A percentile compares a stretch with the other conserved stretches of the same genome.
These are phyloP conservation scores for Ostrea edulis DNA, from an alignment of 1,140 invertebrate species.

Conservation along the genomic window DNA sequence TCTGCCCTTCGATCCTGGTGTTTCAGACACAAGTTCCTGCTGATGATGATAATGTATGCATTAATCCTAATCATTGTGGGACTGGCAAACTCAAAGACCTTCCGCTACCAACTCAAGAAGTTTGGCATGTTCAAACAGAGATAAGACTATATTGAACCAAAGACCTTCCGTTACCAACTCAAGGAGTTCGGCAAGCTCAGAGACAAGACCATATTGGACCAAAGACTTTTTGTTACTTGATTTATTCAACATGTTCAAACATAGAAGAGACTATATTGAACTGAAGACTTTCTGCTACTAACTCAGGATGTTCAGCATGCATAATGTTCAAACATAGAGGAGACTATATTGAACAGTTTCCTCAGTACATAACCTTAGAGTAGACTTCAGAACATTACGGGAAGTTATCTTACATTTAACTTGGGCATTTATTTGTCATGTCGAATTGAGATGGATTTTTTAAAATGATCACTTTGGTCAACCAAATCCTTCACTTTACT, in stretches of 20 bases:
- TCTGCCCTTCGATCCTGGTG: slow-evolving; percentile 65
- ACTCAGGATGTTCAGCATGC: slow-evolving; percentile 41
- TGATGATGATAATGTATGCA: slow-evolving; percentile 73
- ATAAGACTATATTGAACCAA: slow-evolving; percentile 41
- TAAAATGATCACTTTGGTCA: no score
- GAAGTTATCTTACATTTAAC: no score
- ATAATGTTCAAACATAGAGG: slow-evolving; percentile 20
- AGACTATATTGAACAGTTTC: not conserved
- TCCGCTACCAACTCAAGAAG: slow-evolving; percentile 61
- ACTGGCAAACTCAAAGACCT: slow-evolving; percentile 69
- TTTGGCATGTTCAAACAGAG: slow-evolving; percentile 26
- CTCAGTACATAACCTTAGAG: not conserved
- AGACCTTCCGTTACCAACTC: slow-evolving; percentile 62
- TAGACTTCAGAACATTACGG: no score
- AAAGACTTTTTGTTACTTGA: slow-evolving; percentile 61
- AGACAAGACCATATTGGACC: slow-evolving; percentile 10
- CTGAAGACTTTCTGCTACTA: slow-evolving; percentile 64
- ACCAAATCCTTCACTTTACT: no score
- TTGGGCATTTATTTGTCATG: no score
- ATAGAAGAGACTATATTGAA: not conserved
- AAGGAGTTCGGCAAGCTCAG: slow-evolving; percentile 28
- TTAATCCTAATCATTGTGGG: slow-evolving; percentile 71
- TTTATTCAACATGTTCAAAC: slow-evolving; percentile 37
- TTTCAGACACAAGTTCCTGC: slow-evolving; percentile 71
- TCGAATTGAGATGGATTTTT: no score